phyloP scores from a whole-genome alignment of 2,888 invertebrate species.

The Eudasyphora cyanicolor region DNA sequence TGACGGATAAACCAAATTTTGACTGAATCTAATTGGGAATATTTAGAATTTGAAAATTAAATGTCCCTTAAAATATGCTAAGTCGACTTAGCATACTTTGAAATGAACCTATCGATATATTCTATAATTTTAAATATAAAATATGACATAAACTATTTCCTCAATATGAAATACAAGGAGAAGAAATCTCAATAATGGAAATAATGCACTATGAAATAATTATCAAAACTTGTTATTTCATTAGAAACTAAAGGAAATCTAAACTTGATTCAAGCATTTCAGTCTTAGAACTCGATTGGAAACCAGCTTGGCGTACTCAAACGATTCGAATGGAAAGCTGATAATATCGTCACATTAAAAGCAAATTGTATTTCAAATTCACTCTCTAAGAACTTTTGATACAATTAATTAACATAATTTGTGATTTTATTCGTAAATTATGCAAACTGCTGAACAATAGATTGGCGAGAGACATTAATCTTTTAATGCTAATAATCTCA shows the following conservation, averaged over 20 bases:
- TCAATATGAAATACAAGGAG: neutral
- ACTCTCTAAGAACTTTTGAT: too few species aligned
- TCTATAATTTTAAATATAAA: too few species aligned
- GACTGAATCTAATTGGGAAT: too few species aligned
- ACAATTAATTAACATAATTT: constrained; percentile 29
- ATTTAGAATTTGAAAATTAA: too few species aligned
- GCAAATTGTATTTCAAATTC: constrained; percentile 10
- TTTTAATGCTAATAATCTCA: neutral
- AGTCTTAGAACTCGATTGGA: neutral
- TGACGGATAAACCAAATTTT: too few species aligned
- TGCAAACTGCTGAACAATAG: neutral
- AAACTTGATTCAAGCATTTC: neutral
- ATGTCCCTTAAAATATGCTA: too few species aligned
- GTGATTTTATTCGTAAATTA: constrained; percentile 8
- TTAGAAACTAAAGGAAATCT: neutral
- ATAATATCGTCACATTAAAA: neutral
- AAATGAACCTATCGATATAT: too few species aligned
- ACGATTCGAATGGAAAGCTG: neutral
- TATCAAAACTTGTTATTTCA: neutral
- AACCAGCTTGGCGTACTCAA: neutral
- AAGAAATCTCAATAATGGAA: neutral
- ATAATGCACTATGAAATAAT: neutral
- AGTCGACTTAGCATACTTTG: too few species aligned
- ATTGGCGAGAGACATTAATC: neutral
- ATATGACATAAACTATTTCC: too few species aligned